phyloP scores from a whole-genome alignment of 2,888 invertebrate genomes.

The Drosophila limbata region DNA sequence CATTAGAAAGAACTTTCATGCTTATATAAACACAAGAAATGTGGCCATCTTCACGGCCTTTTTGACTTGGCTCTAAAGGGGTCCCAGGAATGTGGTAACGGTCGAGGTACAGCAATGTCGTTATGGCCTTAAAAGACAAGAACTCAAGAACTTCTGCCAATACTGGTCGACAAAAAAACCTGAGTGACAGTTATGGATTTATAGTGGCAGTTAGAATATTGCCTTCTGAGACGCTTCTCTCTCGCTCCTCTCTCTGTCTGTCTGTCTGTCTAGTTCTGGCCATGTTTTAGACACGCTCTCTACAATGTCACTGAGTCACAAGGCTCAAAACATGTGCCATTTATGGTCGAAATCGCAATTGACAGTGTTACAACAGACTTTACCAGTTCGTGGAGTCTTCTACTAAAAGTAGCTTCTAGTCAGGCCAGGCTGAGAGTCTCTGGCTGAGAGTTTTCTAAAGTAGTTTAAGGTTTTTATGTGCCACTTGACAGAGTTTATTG shows the following conservation, averaged over 20 bases:
- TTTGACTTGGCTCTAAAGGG: conserved; percentile 57
- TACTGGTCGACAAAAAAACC: conserved; percentile 68
- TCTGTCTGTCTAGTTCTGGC: conserved; percentile 30
- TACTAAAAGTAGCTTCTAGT: conserved; percentile 42
- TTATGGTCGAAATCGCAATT: conserved; percentile 71
- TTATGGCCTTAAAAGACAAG: conserved; percentile 68
- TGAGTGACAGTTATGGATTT: conserved; percentile 81
- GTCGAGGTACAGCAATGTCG: conserved; percentile 64
- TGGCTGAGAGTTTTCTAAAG: conserved; percentile 51
- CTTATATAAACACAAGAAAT: conserved; percentile 59
- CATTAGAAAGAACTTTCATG: conserved; percentile 58
- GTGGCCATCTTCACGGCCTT: conserved; percentile 36
- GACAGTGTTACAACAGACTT: conserved; percentile 44
- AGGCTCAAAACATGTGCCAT: conserved; percentile 59
- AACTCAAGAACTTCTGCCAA: conserved; percentile 57
- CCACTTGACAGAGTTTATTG: conserved; percentile 47
- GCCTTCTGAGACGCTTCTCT: conserved; percentile 15
- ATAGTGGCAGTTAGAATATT: conserved; percentile 69
- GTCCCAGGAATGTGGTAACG: conserved; percentile 74
- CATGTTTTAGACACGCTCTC: conserved; percentile 53
- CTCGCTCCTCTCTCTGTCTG: not conserved
- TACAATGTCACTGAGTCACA: conserved; percentile 78
- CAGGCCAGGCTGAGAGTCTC: conserved; percentile 26
- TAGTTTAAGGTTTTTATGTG: conserved; percentile 61
- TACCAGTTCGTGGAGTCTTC: conserved; percentile 27